These are phyloP conservation scores for Sebastes minor DNA, from an alignment of 2,797 vertebrate genomes.

Conservation along the genomic window DNA sequence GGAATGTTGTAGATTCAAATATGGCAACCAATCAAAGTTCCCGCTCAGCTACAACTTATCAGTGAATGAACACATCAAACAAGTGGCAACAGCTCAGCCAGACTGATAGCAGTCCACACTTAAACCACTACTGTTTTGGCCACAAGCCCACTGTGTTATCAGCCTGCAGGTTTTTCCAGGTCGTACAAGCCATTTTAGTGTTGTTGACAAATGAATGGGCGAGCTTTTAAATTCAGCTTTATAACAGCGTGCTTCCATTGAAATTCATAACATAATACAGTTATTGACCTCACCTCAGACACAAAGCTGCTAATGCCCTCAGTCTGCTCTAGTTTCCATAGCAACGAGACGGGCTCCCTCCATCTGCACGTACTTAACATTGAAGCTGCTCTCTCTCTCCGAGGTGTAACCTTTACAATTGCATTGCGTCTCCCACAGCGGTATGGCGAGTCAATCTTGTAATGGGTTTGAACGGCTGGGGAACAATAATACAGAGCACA, in stretches of 20 bases:
- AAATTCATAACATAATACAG: conserved; percentile 24
- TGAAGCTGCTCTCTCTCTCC: conserved; percentile 8
- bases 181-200: not conserved
- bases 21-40: not conserved
- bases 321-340: conserved; percentile 55
- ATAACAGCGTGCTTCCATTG: not conserved
- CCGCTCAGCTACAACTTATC: not conserved
- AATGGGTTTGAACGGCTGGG: not conserved
- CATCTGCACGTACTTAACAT: conserved; percentile 8
- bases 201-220: not conserved
- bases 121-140: not conserved
- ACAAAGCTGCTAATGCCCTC: conserved; percentile 37
- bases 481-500: not conserved
- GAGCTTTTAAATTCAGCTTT: not conserved
- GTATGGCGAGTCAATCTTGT: not conserved
- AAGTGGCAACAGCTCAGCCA: not conserved
- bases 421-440: not conserved
- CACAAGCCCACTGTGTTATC: not conserved
- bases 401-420: conserved; percentile 15
- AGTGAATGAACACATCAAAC: not conserved
- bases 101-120: not conserved
- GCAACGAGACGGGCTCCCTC: conserved; percentile 35
- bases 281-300: conserved; percentile 41
- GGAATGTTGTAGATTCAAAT: not conserved
- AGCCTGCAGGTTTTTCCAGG: not conserved